Conservation (phyloP, 2,797 vertebrate species). For the Anisognathus igniventris region DNA sequence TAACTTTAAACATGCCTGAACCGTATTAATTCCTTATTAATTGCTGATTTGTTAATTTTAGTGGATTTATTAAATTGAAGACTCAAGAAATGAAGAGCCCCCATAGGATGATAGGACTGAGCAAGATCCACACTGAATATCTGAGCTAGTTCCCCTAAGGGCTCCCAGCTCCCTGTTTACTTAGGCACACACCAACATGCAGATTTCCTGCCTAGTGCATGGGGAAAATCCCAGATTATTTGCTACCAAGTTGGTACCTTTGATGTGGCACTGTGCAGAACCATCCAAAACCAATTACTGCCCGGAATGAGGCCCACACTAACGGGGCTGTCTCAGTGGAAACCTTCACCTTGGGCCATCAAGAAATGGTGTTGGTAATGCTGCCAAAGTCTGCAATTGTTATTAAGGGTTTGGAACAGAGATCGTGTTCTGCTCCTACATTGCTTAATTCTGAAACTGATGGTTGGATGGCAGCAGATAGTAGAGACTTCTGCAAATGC, state of each 20-base stretch:
- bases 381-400: not conserved
- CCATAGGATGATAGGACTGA: not conserved
- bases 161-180: not conserved
- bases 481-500: not conserved
- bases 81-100: not conserved
- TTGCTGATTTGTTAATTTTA: conserved; percentile 10
- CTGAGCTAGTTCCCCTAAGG: not conserved
- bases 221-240: not conserved
- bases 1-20: not conserved
- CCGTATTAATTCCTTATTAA: not conserved
- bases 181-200: not conserved
- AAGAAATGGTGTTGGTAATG: not conserved
- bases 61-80: conserved; percentile 37
- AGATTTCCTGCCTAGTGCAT: not conserved
- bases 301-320: not conserved
- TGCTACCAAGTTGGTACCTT: not conserved
- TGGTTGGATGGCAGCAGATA: not conserved
- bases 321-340: not conserved
- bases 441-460: not conserved
- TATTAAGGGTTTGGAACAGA: not conserved
- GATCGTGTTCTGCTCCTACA: not conserved
- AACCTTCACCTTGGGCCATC: not conserved
- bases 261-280: not conserved
- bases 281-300: rapidly evolving
- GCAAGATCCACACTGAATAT: not conserved